Conservation (phyloP, 2,888 invertebrate species). For the Anaspis maculata region DNA sequence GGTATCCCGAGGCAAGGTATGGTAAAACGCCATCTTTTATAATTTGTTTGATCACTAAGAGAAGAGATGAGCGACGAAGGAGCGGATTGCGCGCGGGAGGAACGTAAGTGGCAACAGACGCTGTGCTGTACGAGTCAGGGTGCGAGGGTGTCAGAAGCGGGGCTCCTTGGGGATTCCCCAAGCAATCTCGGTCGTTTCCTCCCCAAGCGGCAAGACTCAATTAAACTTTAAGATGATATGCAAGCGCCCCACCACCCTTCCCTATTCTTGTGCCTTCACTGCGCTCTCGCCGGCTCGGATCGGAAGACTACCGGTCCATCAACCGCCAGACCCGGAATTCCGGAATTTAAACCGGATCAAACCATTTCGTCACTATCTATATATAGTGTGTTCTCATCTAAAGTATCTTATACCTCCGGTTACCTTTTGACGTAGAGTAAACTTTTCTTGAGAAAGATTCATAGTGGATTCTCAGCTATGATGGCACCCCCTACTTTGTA, state of each 20-base stretch:
- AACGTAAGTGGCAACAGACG: conserved; percentile 26
- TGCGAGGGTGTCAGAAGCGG: conserved; percentile 34
- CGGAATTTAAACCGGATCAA: conserved; percentile 20
- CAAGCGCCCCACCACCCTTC: conserved; percentile 36
- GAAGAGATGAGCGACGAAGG: conserved; percentile 21
- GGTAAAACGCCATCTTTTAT: conserved; percentile 25
- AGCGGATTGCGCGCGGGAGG: conserved; percentile 20
- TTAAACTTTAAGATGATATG: conserved; percentile 65
- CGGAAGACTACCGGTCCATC: conserved; percentile 22
- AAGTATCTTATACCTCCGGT: no score
- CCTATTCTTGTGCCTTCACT: conserved; percentile 16
- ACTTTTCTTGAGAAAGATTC: no score
- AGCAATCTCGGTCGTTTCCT: conserved; percentile 39
- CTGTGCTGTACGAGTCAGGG: conserved; percentile 13
- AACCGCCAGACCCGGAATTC: conserved; percentile 23
- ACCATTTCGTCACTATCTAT: no score
- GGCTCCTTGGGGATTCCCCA: conserved; percentile 42
- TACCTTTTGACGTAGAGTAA: no score
- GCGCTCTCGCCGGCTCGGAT: conserved; percentile 9
- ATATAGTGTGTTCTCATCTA: no score
- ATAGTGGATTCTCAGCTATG: no score
- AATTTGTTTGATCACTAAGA: conserved; percentile 9
- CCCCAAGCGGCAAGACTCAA: conserved; percentile 50
- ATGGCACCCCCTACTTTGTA: no score
- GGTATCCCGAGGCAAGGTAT: conserved; percentile 16